phyloP scores from a whole-genome alignment of 1,140 invertebrate genomes.

The Thrips palmi region DNA sequence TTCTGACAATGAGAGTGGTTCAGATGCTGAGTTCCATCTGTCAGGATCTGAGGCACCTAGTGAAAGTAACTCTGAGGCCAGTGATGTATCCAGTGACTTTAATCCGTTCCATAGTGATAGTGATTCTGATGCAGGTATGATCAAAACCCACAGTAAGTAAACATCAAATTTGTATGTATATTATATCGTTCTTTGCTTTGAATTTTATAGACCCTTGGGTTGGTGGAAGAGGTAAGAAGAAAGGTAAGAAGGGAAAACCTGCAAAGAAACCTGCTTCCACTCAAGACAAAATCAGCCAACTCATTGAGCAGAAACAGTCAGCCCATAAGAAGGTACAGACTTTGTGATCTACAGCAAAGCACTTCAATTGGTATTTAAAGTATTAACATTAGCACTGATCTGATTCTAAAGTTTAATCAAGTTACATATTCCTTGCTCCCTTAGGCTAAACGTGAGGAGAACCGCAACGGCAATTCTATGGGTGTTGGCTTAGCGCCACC shows the following conservation, averaged over 20 bases:
- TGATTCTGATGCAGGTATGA: conserved; percentile 60
- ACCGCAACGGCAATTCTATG: conserved; percentile 13
- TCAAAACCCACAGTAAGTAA: conserved; percentile 12
- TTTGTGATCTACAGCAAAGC: no score
- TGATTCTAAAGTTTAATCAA: conserved; percentile 13
- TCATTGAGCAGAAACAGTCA: conserved; percentile 6
- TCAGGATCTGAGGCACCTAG: conserved; percentile 36
- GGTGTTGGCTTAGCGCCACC: conserved; percentile 30
- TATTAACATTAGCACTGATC: no score
- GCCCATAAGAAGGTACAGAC: neutral
- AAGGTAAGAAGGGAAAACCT: conserved; percentile 43
- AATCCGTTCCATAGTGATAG: conserved; percentile 73
- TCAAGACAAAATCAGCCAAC: conserved; percentile 45
- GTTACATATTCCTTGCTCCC: conserved; percentile 2
- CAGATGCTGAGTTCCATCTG: conserved; percentile 40
- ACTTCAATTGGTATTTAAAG: no score
- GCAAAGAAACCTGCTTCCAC: conserved; percentile 44
- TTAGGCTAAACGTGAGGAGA: conserved; percentile 8
- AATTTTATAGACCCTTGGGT: conserved; percentile 63
- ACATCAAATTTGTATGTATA: neutral
- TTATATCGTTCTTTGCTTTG: conserved; percentile 12
- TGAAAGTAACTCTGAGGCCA: conserved; percentile 40
- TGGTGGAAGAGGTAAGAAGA: conserved; percentile 45
- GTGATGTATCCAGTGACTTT: conserved; percentile 56
- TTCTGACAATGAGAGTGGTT: conserved; percentile 32